Percentiles rank a stretch among this genome's conserved stretches.
Evolutionary conservation across 64 coral and sea anemone species (phyloP).

Genomic region (Stylophora pistillata): DNA sequence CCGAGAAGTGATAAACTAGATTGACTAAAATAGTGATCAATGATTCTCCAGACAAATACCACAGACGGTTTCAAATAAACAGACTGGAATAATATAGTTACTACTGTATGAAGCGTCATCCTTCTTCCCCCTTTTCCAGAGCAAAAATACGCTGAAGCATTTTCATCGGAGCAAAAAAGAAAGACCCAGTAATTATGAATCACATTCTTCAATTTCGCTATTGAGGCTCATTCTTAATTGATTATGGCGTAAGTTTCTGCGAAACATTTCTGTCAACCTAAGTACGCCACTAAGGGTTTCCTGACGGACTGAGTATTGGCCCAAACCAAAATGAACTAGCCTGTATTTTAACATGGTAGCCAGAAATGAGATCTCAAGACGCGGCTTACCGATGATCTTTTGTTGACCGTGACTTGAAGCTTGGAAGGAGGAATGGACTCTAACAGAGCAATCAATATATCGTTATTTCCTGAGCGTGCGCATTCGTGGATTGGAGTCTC

Average conservation of each 20-base stretch:
- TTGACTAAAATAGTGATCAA: neutral
- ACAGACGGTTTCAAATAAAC: neutral
- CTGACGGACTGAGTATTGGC: too few relatives aligned
- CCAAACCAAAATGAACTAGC: neutral
- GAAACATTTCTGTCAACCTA: too few relatives aligned
- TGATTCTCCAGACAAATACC: too few relatives aligned
- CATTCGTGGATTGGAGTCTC: conserved; percentile 89
- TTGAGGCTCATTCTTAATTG: too few relatives aligned
- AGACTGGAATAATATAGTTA: neutral
- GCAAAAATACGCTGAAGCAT: too few relatives aligned
- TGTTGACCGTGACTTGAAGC: conserved; percentile 71
- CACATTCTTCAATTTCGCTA: too few relatives aligned
- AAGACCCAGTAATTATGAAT: too few relatives aligned
- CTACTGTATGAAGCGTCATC: too few relatives aligned
- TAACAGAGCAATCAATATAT: conserved; percentile 63
- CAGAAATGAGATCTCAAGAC: neutral
- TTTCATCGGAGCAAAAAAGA: too few relatives aligned
- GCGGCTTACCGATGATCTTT: conserved; percentile 71
- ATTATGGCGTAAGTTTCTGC: too few relatives aligned
- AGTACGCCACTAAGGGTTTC: too few relatives aligned
- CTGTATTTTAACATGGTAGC: neutral
- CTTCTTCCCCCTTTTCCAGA: too few relatives aligned
- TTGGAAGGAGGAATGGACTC: conserved; percentile 65
- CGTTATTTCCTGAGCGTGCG: conserved; percentile 87
- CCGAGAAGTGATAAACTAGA: neutral